Conservation (phyloP, 2,888 invertebrate species). For the Griposia aprilina region DNA sequence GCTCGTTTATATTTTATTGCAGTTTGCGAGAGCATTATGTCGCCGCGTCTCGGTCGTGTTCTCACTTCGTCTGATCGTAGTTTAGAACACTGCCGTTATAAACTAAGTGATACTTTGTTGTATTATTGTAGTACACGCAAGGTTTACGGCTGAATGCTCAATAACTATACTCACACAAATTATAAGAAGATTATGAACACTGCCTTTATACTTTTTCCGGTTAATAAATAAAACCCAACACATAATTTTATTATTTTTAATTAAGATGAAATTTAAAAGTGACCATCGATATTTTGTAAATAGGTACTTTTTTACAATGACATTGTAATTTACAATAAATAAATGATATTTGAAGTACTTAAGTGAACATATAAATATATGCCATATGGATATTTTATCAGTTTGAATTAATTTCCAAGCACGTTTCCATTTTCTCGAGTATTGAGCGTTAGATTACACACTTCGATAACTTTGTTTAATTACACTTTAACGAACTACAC, state of each 20-base stretch:
- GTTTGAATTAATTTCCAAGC: constrained; percentile 50
- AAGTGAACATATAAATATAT: constrained; percentile 63
- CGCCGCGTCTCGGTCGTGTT: not conserved
- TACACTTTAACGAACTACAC: constrained; percentile 25
- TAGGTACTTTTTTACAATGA: constrained; percentile 55
- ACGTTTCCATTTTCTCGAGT: constrained; percentile 43
- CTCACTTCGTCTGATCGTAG: constrained; percentile 4
- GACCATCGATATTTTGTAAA: constrained; percentile 62
- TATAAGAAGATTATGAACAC: constrained; percentile 33
- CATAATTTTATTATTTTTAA: constrained; percentile 34
- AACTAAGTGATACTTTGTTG: constrained; percentile 21
- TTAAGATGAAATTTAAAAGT: constrained; percentile 41
- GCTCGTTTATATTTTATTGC: constrained; percentile 33
- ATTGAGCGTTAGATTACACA: constrained; percentile 21
- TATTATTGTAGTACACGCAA: constrained; percentile 9
- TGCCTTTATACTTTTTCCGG: constrained; percentile 37
- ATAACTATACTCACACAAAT: constrained; percentile 27
- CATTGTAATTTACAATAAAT: constrained; percentile 60
- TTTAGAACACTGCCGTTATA: not conserved
- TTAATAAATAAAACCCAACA: constrained; percentile 36
- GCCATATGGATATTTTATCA: constrained; percentile 62
- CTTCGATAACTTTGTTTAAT: constrained; percentile 30
- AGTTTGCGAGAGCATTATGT: constrained; percentile 19
- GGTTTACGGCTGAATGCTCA: constrained; percentile 14
- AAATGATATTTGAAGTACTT: constrained; percentile 59